Base-by-base conservation (phyloP, 2,113 vertebrate genomes). In the Salminus brasiliensis region DNA sequence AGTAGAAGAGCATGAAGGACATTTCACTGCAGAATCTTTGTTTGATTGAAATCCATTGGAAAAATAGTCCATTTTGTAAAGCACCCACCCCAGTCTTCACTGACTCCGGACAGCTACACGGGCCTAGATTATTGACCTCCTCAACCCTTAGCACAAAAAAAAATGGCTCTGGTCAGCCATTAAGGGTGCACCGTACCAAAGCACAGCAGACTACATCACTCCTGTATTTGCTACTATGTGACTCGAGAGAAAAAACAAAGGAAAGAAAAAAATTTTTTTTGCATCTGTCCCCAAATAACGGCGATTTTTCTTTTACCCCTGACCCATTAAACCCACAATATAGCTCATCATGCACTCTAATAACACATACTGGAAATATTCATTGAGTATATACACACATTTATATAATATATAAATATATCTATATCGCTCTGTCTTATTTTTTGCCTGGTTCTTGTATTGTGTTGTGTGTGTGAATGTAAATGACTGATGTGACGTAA, bases 381-480 rank as follows among this genome's bases (percentile, higher is more conserved):
- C 86, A 78, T 53, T 68, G 86, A 89, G 83, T 88, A 89, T 81
- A 88, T 78, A 79, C 67, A 89, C 70, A 90, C 87, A 90, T 86
- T 84, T 85, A 90, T 86, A 91, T 88, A 88, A 92, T 85, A 88
- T 88, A 89, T 82, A 85, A 83, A 90, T 84, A 89, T 88, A 81
- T 83, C 78, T 87, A 87, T 81, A 87, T 87, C 72, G 23, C 69
- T 60, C 60, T 59, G 21, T 74, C n/a, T 30, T 71, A 9, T 21
- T 10, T 30, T 57, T 25, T 27, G n/a, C 55, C 55, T 74, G n/a
- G 25, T 13, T 21, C 45, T 23, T 69, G 13, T 12, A 25, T 76
- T 47, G 43, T 16, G 29, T n/a, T 49, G 76, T 73, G n/a, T n/a
- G n/a, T 59, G 68, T 47, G 25, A 71, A 72, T 59, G 60, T 79